Base-by-base conservation (phyloP, 2,797 vertebrate species). In the Microctenopoma steveboyesi region DNA sequence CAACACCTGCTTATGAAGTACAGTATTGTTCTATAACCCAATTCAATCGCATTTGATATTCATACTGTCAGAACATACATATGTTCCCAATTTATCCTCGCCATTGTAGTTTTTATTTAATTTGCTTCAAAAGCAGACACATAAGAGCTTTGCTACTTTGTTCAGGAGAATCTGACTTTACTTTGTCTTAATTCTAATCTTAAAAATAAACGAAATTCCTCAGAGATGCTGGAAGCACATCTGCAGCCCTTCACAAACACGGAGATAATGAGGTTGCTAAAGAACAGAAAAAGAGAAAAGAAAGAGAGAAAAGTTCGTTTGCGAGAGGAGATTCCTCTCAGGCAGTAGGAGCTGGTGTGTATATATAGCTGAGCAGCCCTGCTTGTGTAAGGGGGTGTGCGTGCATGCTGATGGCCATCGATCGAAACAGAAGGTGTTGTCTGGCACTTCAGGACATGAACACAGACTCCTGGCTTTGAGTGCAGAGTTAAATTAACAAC, bases 361-460 rank as follows among this genome's bases (percentile, higher is more conserved):
- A 84, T 86, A 86, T 87, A 78, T 74, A 82, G 82, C 82, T 37
- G 82, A 85, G 86, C 84, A 86, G 81, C 62, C 67, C 54, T 12
- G 81, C 82, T 86, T 77, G 78, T 82, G 86, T 76, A 72, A 77
- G 73, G 42, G 80, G 75, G 79, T 48, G 82, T 77, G 74, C 81
- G 82, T 77, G 74, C 81, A 72, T 80, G 81, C 88, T 90, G 86
- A 90, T 85, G 89, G 90, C 89, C 93, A 91, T 85, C 76, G 84
- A 91, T 90, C 64, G 84, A 94, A 91, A 93, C 94, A 94, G 93
- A 94, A 93, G 93, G 92, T 92, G 90, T 91, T 86, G 93, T 94
- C 94, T 94, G 88, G 90, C 92, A 90, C 93, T 93, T 86, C 79
- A 45, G 91, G 92, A 86, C 85, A 85, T 92, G 92, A 89, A 84